Percentiles rank a stretch among this genome's conserved stretches.
Conservation (phyloP, 1,140 invertebrate species). For the Pseudomyrmex sp. region DNA sequence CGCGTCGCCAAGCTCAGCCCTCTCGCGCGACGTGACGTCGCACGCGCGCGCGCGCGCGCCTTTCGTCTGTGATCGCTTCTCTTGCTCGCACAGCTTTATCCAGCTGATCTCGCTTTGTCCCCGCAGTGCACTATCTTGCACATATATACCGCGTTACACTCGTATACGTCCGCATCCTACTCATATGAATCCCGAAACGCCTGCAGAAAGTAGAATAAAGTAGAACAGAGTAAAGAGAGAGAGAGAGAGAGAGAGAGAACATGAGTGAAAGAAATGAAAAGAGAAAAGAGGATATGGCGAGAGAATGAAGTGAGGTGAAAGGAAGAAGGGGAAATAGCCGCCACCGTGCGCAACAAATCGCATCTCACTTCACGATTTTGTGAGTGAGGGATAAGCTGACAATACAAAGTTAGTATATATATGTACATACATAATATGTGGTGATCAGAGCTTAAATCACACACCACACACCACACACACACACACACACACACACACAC, state of each 20-base stretch:
- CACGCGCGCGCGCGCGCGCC: conserved; percentile 3
- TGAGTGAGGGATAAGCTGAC: too few relatives aligned
- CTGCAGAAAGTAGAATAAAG: conserved; percentile 28
- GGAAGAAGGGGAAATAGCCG: neutral
- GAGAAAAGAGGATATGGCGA: neutral
- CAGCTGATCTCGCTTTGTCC: neutral
- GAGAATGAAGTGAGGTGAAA: too few relatives aligned
- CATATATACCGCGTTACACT: neutral
- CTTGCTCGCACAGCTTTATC: neutral
- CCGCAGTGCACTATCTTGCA: neutral
- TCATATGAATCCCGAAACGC: conserved; percentile 59
- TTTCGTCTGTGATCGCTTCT: too few relatives aligned
- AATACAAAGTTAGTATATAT: too few relatives aligned
- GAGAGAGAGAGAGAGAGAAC: too few relatives aligned
- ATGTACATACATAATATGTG: too few relatives aligned
- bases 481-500: too few relatives aligned
- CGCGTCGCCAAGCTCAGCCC: conserved; percentile 1
- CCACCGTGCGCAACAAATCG: neutral
- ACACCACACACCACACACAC: too few relatives aligned
- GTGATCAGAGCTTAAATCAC: too few relatives aligned
- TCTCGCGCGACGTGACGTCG: conserved; percentile 10
- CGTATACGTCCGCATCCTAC: conserved; percentile 33
- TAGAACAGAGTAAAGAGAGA: too few relatives aligned
- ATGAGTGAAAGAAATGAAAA: neutral
- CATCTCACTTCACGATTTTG: neutral